Evolutionary conservation across 2,113 vertebrate species (phyloP).

Genomic region (Cyanocitta stelleri): DNA sequence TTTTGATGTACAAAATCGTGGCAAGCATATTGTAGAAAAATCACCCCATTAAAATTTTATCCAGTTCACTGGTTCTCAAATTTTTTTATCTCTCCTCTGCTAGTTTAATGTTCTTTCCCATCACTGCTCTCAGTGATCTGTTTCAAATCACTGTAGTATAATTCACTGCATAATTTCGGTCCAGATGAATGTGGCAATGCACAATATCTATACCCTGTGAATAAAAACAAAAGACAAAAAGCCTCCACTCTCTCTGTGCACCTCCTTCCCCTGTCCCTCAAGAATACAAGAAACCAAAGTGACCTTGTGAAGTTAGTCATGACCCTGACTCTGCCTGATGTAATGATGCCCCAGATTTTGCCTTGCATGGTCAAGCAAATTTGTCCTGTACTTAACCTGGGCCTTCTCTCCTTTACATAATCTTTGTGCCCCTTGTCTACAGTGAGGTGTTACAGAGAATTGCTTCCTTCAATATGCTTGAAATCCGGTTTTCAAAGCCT

Average conservation of each 20-base stretch:
- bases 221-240: background rate
- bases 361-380: background rate
- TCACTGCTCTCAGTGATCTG: background rate
- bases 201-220: background rate
- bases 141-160: background rate
- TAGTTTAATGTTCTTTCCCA: background rate
- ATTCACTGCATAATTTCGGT: accelerated
- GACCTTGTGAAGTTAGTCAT: background rate
- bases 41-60: background rate
- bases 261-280: accelerated
- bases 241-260: background rate
- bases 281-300: background rate
- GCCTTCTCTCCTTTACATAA: background rate
- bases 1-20: background rate
- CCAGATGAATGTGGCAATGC: background rate
- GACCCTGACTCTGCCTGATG: background rate
- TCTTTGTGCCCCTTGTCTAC: background rate
- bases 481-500: background rate
- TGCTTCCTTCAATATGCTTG: background rate
- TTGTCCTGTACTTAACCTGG: background rate
- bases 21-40: background rate
- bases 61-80: background rate
- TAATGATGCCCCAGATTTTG: background rate
- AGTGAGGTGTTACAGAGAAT: accelerated
- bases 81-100: background rate